Evolutionary conservation across 2,888 invertebrate genomes (phyloP).

Genomic region (Aelia acuminata): DNA sequence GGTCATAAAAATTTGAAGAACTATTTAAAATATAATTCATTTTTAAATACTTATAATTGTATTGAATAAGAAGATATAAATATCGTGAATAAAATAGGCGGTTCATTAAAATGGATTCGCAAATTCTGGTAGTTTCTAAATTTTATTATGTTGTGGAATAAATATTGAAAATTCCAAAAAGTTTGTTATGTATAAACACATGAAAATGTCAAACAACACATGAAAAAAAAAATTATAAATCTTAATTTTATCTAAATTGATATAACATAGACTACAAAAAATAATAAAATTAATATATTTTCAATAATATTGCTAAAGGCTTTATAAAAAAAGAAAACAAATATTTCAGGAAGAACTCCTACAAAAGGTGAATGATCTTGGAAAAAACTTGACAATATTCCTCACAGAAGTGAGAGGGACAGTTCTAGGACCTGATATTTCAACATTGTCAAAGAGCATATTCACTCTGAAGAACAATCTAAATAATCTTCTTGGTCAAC

Average conservation of each 20-base stretch:
- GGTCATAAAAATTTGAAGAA: neutral
- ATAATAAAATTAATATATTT: neutral
- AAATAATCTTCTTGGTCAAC: conserved; percentile 36
- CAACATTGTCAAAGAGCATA: conserved; percentile 42
- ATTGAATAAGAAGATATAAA: neutral
- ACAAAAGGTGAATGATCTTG: conserved; percentile 39
- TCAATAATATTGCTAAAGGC: neutral
- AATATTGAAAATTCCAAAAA: conserved; percentile 1
- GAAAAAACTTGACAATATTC: conserved; percentile 40
- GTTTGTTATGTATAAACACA: neutral
- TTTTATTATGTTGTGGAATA: neutral
- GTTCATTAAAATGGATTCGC: neutral
- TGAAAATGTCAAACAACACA: neutral
- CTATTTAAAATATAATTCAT: neutral
- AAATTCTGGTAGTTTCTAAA: conserved; percentile 4
- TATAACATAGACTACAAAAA: conserved; percentile 29
- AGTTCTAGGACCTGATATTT: conserved; percentile 35
- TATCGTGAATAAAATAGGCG: neutral
- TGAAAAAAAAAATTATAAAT: neutral
- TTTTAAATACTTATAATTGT: too few species aligned
- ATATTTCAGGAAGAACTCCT: conserved; percentile 45
- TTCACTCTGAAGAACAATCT: conserved; percentile 49
- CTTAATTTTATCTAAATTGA: conserved; percentile 26
- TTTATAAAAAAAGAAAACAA: neutral
- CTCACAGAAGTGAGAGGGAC: conserved; percentile 13